Evolutionary conservation across 2,113 vertebrate species (phyloP).

Genomic region (Hemiscyllium ocellatum): DNA sequence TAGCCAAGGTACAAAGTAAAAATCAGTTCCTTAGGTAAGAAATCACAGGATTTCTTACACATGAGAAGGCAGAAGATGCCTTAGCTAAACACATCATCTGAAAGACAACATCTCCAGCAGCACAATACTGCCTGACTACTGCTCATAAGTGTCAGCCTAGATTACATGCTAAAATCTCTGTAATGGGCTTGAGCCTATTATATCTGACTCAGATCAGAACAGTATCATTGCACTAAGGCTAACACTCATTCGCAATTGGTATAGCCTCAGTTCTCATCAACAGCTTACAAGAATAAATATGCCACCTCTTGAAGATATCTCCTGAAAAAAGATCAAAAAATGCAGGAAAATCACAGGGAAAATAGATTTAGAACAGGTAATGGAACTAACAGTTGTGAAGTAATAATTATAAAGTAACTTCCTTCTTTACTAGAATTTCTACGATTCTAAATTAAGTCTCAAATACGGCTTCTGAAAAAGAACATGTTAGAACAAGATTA

Average conservation of each 20-base stretch:
- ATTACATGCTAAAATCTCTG: neutral
- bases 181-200: neutral
- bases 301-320: neutral
- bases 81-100: neutral
- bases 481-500: neutral
- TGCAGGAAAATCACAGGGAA: neutral
- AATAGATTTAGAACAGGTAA: neutral
- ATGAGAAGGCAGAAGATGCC: neutral
- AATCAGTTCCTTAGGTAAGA: neutral
- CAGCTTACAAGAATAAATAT: neutral
- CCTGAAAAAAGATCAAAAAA: neutral
- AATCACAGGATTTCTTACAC: neutral
- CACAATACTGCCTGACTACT: neutral
- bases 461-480: neutral
- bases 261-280: neutral
- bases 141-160: neutral
- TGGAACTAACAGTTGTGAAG: neutral
- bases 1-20: neutral
- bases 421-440: neutral
- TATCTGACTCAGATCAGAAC: neutral
- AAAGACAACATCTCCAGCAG: neutral
- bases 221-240: neutral
- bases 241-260: neutral
- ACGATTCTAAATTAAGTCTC: neutral
- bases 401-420: neutral